These are phyloP conservation scores for Acrobasis suavella DNA, from an alignment of 2,888 invertebrate genomes.

Conservation along the genomic window DNA sequence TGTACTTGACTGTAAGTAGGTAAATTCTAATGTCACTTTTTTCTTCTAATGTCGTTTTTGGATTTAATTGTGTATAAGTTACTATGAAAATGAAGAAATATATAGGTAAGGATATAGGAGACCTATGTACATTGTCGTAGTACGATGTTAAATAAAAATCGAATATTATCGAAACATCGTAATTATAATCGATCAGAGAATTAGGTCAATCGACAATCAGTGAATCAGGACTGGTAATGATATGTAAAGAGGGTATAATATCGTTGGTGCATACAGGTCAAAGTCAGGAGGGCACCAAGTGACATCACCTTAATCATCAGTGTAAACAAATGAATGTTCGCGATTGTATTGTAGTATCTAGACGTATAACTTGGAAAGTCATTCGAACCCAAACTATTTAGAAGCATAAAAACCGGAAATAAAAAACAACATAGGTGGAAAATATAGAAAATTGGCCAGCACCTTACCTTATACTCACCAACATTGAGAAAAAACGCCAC, in stretches of 20 bases:
- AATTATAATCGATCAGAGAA: constrained; percentile 45
- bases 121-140: no score
- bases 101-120: no score
- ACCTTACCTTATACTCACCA: no score
- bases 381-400: no score
- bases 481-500: no score
- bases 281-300: constrained; percentile 29
- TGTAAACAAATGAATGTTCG: constrained; percentile 9
- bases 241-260: constrained; percentile 68
- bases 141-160: not conserved
- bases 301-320: constrained; percentile 26
- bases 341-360: constrained; percentile 5
- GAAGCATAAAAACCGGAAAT: no score
- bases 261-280: constrained; percentile 54
- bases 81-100: no score
- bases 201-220: constrained; percentile 70
- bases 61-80: no score
- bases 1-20: not conserved
- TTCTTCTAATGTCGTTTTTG: no score
- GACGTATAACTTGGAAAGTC: not conserved
- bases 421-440: no score
- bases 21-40: no score
- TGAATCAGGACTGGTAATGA: constrained; percentile 52
- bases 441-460: no score
- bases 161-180: not conserved